Base-by-base conservation (phyloP, 2,797 vertebrate genomes). In the Parotocinclus haroldoi region DNA sequence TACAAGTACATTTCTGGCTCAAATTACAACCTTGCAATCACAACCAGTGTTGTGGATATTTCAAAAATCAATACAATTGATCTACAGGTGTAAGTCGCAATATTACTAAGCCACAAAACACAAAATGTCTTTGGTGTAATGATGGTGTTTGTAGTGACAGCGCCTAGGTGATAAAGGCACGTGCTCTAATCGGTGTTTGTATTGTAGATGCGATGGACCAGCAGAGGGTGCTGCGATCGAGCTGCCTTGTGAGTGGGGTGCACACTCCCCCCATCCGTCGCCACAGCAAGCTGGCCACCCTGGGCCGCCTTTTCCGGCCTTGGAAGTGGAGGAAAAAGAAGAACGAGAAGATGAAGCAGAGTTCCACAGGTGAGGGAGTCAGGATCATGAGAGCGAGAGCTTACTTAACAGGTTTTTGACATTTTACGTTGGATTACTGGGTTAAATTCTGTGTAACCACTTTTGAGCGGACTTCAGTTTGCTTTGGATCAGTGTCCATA, bases 251-350 rank as follows among this genome's bases (percentile, higher is more conserved):
- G 84, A 88, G 91, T 52, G 93, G 94, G 69, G 94, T 92, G 70
- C 92, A 95, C 81, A 97, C 95, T 58, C 94, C 96, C 3, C 95
- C 96, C 61, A 94, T 92, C 80, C 88, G 95, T 78, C 92, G 94
- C 58, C 95, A 93, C 87, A 96, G 96, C 90, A 98, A 96, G 77
- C 91, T 98, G 87, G 94, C 96, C 69, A 94, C 93, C 0, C 84
- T 99, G 82, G 96, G 96, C 49, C 92, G 96, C 80, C 95, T 98
- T 86, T 98, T 98, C 88, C 96, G 96, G 76, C 96, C 96, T 0
- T 98, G 96, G 96, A 98, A 98, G 69, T 98, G 96, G 96, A 85
- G 96, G 84, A 98, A 98, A 95, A 98, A 98, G 93, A 98, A 96
- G 91, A 96, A 90, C 0, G 96, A 99, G 66, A 99, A 99, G 59